These are phyloP conservation scores for Cydia splendana DNA, from an alignment of 1,140 invertebrate species.

Conservation along the genomic window DNA sequence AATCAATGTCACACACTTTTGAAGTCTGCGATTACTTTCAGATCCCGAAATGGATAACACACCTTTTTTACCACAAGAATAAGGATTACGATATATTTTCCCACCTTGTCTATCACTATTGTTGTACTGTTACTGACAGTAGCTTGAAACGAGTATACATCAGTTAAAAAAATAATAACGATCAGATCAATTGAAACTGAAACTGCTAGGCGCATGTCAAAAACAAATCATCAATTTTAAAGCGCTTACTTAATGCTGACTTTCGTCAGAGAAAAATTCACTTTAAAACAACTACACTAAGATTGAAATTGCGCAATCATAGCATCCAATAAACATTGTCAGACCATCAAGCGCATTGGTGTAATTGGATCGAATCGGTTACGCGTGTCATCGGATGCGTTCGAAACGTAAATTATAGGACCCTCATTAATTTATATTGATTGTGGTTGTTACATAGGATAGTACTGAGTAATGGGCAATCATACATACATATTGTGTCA, in stretches of 20 bases:
- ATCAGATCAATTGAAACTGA: neutral
- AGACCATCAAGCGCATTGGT: conserved; percentile 5
- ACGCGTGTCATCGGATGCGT: conserved; percentile 45
- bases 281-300: neutral
- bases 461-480: neutral
- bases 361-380: conserved; percentile 56
- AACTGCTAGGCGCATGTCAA: conserved; percentile 1
- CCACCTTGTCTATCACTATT: too few species aligned
- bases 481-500: too few species aligned
- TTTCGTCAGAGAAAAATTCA: neutral
- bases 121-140: too few species aligned
- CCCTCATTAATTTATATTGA: neutral
- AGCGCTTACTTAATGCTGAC: neutral
- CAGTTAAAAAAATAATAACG: neutral
- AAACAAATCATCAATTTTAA: conserved; percentile 11
- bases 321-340: conserved; percentile 6
- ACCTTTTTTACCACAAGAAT: too few species aligned
- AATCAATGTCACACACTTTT: neutral
- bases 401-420: conserved; percentile 51
- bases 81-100: too few species aligned
- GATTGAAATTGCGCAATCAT: neutral
- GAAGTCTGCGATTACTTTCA: neutral
- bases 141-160: too few species aligned
- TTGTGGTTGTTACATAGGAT: neutral
- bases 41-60: too few species aligned